phyloP scores from a whole-genome alignment of 2,113 vertebrate species.

The Xiphias gladius region DNA sequence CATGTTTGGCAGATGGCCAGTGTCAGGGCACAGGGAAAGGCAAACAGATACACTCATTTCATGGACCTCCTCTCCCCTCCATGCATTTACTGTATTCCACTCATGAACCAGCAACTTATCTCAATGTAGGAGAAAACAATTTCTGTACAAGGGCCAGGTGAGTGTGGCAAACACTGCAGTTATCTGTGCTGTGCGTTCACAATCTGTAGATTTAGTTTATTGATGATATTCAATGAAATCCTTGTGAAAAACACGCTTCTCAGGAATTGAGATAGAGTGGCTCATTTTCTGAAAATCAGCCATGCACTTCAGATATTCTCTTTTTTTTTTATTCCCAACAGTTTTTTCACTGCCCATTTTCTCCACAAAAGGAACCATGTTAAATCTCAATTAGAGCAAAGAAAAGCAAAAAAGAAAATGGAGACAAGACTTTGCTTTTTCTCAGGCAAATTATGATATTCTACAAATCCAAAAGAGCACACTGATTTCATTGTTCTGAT shows the following conservation, averaged over 20 bases:
- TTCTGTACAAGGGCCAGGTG: not conserved
- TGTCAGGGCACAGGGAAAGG: conserved; percentile 4
- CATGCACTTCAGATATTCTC: not conserved
- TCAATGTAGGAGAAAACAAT: conserved; percentile 22
- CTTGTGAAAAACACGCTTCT: not conserved
- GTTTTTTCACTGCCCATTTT: not conserved
- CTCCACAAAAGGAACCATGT: conserved; percentile 4
- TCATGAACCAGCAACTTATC: conserved; percentile 25
- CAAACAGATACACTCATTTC: not conserved
- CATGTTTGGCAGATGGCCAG: not conserved
- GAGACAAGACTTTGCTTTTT: conserved; percentile 1
- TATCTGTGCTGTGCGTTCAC: not conserved
- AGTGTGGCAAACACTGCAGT: not conserved
- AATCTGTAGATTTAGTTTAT: not conserved
- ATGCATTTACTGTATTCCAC: conserved; percentile 1
- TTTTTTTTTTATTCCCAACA: conserved; percentile 3
- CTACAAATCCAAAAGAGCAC: not conserved
- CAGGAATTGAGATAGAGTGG: not conserved
- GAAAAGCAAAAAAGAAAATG: too few species aligned
- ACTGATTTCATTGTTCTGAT: not conserved
- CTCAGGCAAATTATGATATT: conserved; percentile 9
- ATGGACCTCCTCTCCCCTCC: not conserved
- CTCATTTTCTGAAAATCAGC: not conserved
- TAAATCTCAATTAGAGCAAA: not conserved
- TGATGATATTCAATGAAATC: not conserved